phyloP scores from a whole-genome alignment of 2,113 vertebrate genomes.

The Burhinus oedicnemus region DNA sequence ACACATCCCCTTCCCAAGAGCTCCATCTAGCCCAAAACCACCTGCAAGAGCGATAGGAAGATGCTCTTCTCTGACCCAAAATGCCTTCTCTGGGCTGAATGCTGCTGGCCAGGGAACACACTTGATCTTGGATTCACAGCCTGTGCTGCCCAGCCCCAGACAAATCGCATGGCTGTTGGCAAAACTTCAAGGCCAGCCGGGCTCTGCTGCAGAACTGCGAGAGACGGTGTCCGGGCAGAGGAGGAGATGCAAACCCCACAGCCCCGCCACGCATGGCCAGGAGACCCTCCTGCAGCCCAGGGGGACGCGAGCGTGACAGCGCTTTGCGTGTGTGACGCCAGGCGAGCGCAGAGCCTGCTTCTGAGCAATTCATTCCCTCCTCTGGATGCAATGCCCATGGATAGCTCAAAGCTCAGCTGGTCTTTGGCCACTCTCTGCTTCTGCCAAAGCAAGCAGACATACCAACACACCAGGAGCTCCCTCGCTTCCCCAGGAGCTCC shows the following conservation, averaged over 20 bases:
- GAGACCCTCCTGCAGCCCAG: background rate
- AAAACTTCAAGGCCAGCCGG: constrained; percentile 24
- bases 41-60: background rate
- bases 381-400: fast-evolving
- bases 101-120: background rate
- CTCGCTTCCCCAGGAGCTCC: background rate
- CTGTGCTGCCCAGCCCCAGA: background rate
- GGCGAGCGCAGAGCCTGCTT: fast-evolving
- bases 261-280: fast-evolving
- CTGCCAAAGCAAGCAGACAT: background rate
- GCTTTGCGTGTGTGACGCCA: fast-evolving
- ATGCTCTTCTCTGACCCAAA: background rate
- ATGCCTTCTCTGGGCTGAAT: background rate
- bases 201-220: background rate
- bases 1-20: background rate
- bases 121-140: constrained; percentile 40
- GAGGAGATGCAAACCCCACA: background rate
- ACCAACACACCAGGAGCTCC: fast-evolving
- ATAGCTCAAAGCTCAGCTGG: background rate
- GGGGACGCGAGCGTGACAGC: fast-evolving
- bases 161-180: background rate
- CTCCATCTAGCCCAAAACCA: background rate
- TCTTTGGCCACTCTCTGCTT: background rate
- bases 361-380: fast-evolving
- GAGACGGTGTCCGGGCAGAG: background rate